Evolutionary conservation across 1,140 invertebrate genomes (phyloP).

Genomic region (Aphis gossypii): DNA sequence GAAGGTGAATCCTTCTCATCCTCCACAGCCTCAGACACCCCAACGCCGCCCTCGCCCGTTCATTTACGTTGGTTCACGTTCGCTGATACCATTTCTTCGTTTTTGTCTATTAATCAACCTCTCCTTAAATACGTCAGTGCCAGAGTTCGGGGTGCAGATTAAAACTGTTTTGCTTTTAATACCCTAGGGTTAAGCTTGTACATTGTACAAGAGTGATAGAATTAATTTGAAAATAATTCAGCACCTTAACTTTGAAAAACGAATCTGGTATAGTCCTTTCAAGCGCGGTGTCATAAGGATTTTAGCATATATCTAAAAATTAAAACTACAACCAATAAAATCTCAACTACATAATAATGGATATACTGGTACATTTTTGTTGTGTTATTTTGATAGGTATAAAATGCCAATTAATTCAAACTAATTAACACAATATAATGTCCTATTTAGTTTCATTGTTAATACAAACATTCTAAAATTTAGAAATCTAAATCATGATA

Average conservation of each 20-base stretch:
- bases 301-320: not conserved
- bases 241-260: conserved; percentile 28
- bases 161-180: conserved; percentile 51
- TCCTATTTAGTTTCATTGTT: not conserved
- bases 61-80: not conserved
- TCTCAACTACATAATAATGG: not conserved
- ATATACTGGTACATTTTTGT: not conserved
- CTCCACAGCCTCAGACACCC: not conserved
- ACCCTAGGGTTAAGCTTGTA: not conserved
- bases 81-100: not conserved
- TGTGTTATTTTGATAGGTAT: not conserved
- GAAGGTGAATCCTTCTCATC: not conserved
- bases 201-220: conserved; percentile 24
- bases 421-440: not conserved
- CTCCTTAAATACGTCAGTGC: conserved; percentile 42
- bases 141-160: conserved; percentile 31
- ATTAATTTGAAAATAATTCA: conserved; percentile 51
- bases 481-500: not conserved
- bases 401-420: not conserved
- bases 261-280: not conserved
- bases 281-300: not conserved
- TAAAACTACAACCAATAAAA: not conserved
- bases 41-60: not conserved
- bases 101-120: conserved; percentile 51
- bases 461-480: not conserved